These are phyloP conservation scores for Sarcophaga carnaria DNA, from an alignment of 2,888 invertebrate genomes.

Conservation along the genomic window DNA sequence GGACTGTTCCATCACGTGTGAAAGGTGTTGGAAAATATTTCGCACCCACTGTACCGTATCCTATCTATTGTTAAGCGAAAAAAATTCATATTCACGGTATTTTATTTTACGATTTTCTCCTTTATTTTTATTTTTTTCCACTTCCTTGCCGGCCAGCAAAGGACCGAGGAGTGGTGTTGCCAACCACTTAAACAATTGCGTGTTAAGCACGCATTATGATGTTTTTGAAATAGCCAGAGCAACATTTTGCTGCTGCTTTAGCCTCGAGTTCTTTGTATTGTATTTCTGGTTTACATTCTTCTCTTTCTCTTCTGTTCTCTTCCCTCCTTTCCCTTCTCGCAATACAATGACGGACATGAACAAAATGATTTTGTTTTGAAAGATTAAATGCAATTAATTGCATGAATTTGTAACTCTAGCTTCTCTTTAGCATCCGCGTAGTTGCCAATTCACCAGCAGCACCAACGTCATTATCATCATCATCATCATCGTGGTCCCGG, in stretches of 20 bases:
- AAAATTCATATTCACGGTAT: constrained; percentile 30
- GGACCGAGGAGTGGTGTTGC: not conserved
- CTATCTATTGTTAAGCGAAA: not conserved
- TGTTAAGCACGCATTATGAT: constrained; percentile 61
- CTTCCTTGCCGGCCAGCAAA: not conserved
- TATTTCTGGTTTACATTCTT: constrained; percentile 7
- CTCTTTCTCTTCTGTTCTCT: too few species aligned
- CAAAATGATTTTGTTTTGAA: constrained; percentile 33
- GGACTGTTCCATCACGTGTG: too few species aligned
- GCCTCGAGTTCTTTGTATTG: constrained; percentile 41
- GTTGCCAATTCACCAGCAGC: constrained; percentile 22
- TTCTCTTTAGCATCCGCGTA: constrained; percentile 31
- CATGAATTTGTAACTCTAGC: constrained; percentile 47
- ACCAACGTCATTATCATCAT: constrained; percentile 18
- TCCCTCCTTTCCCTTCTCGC: too few species aligned
- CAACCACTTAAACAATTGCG: constrained; percentile 53
- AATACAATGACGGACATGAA: not conserved
- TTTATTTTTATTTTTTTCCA: not conserved
- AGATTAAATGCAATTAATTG: constrained; percentile 64
- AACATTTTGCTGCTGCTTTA: constrained; percentile 17
- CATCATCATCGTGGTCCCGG: not conserved
- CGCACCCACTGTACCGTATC: not conserved
- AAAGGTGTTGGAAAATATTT: not conserved
- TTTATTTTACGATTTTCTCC: constrained; percentile 5
- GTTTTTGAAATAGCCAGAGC: constrained; percentile 21